These are phyloP conservation scores for Actinostola sp. DNA, from an alignment of 92 coral and sea anemone species.

Conservation along the genomic window DNA sequence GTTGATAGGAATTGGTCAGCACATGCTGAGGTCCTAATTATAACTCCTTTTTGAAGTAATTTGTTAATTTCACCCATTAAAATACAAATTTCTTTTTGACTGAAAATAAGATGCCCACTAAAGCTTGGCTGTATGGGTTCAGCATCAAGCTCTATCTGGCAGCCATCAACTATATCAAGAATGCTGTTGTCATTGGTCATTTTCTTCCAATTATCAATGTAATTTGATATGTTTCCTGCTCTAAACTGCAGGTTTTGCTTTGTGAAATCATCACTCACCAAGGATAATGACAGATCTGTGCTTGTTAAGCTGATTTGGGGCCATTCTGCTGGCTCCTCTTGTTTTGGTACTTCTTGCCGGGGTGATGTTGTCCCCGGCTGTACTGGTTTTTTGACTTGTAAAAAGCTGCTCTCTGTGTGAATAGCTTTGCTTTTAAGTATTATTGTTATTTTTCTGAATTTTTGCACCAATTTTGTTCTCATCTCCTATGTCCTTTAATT, in stretches of 20 bases:
- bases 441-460: constrained; percentile 18
- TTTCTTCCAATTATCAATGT: constrained; percentile 33
- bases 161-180: constrained; percentile 49
- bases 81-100: constrained; percentile 10
- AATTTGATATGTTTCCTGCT: constrained; percentile 47
- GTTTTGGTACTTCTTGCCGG: constrained; percentile 39
- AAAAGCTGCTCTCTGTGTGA: constrained; percentile 22
- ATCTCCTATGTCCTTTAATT: constrained; percentile 64
- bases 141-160: constrained; percentile 14
- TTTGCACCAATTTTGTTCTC: constrained; percentile 64
- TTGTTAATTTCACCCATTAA: constrained; percentile 17
- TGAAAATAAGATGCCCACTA: constrained; percentile 17
- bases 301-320: no score
- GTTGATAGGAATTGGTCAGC: constrained; percentile 46
- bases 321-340: constrained; percentile 30
- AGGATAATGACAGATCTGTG: no score
- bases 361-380: constrained; percentile 47
- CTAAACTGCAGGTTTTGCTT: constrained; percentile 29
- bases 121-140: constrained; percentile 26
- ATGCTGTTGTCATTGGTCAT: constrained; percentile 57
- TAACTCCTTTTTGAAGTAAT: constrained; percentile 45
- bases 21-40: constrained; percentile 22
- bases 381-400: constrained; percentile 34
- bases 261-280: no score
- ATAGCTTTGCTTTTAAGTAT: constrained; percentile 7